These are phyloP conservation scores for Neodontobutis hainanensis DNA, from an alignment of 2,113 vertebrate species.

Conservation along the genomic window DNA sequence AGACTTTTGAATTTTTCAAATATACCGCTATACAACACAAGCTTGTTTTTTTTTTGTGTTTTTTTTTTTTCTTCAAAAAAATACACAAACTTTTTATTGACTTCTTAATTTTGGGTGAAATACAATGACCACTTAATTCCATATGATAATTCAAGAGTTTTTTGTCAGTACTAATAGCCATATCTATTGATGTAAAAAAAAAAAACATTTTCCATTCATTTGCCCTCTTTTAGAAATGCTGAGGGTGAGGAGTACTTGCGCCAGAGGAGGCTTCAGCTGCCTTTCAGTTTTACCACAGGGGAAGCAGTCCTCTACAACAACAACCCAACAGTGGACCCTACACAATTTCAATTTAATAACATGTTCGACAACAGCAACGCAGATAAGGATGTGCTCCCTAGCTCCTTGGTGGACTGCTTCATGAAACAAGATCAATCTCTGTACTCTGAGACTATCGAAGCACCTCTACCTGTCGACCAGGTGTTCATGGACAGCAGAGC, in stretches of 20 bases:
- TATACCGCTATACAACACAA: too few species aligned
- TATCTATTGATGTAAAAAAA: too few species aligned
- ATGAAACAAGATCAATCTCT: constrained; percentile 73
- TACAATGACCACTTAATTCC: too few species aligned
- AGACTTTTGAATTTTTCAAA: not conserved
- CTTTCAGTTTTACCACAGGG: constrained; percentile 80
- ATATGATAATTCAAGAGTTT: not conserved
- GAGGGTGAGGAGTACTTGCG: constrained; percentile 83
- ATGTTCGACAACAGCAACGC: constrained; percentile 14
- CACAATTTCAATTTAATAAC: constrained; percentile 51
- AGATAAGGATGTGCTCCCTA: constrained; percentile 20
- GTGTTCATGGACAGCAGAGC: constrained; percentile 71
- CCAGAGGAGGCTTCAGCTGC: constrained; percentile 77
- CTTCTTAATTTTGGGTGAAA: not conserved
- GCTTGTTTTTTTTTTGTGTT: too few species aligned
- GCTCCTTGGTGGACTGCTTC: constrained; percentile 77
- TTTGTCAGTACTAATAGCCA: not conserved
- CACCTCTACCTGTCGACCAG: constrained; percentile 66
- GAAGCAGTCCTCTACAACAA: constrained; percentile 80
- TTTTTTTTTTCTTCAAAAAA: too few species aligned
- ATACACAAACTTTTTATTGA: too few species aligned
- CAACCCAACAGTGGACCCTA: constrained; percentile 63
- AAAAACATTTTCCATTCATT: not conserved
- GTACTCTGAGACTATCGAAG: constrained; percentile 44
- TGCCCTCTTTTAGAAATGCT: constrained; percentile 69